These are phyloP conservation scores for Rhyacichthys aspro DNA, from an alignment of 2,797 vertebrate species.

Conservation along the genomic window DNA sequence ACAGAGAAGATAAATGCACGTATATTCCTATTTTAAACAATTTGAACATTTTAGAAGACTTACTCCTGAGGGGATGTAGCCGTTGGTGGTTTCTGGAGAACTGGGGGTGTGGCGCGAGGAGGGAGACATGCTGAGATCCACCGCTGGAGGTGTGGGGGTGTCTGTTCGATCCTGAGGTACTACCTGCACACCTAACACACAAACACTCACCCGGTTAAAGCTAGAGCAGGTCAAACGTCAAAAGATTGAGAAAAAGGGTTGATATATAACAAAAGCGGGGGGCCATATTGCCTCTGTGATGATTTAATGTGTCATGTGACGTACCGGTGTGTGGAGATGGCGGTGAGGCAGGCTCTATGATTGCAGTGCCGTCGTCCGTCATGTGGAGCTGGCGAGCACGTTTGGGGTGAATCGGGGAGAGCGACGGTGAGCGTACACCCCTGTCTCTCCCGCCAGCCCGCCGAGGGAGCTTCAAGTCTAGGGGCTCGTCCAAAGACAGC, in stretches of 20 bases:
- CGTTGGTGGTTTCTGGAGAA: constrained; percentile 83
- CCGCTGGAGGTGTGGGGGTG: constrained; percentile 83
- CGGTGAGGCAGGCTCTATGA: constrained; percentile 81
- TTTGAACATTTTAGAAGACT: constrained; percentile 57
- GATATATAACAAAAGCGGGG: no score
- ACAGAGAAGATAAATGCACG: no score
- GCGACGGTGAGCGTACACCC: constrained; percentile 65
- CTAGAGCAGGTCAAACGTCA: no score
- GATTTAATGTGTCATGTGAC: background rate
- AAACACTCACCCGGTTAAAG: constrained; percentile 35
- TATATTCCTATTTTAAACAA: background rate
- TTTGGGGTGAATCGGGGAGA: constrained; percentile 65
- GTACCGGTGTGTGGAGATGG: constrained; percentile 80
- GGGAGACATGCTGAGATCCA: constrained; percentile 93
- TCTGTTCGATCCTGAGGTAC: constrained; percentile 83
- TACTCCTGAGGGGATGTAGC: constrained; percentile 83
- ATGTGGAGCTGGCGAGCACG: constrained; percentile 80
- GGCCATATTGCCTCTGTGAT: background rate
- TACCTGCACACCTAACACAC: constrained; percentile 79
- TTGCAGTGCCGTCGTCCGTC: constrained; percentile 81
- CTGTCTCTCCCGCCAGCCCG: constrained; percentile 80
- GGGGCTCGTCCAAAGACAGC: constrained; percentile 95
- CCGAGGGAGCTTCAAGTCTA: constrained; percentile 93
- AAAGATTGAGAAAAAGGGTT: no score
- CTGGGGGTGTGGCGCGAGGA: constrained; percentile 82